Percentiles rank a stretch among this genome's conserved stretches.
Evolutionary conservation across 1,140 invertebrate species (phyloP).

Genomic region (Monomorium pharaonis): DNA sequence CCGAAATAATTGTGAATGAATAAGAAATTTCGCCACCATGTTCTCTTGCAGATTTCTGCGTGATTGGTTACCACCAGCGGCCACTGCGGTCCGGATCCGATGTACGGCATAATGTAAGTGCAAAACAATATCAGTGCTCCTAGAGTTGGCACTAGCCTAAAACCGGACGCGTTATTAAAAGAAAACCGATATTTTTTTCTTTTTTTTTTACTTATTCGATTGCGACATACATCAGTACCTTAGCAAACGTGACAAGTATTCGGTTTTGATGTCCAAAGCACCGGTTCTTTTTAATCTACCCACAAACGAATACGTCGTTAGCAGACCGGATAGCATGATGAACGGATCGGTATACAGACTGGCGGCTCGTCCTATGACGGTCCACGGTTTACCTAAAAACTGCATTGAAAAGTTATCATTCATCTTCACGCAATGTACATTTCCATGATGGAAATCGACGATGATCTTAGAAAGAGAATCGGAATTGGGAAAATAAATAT

Average conservation of each 20-base stretch:
- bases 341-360: constrained; percentile 92
- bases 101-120: constrained; percentile 87
- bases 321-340: constrained; percentile 90
- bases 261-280: constrained; percentile 86
- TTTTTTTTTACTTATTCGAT: background rate
- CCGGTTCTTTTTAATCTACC: constrained; percentile 86
- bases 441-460: background rate
- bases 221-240: constrained; percentile 80
- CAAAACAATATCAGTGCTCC: constrained; percentile 88
- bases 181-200: background rate
- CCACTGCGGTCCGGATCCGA: constrained; percentile 89
- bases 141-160: constrained; percentile 87
- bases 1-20: constrained; percentile 89
- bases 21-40: constrained; percentile 88
- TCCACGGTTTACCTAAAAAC: constrained; percentile 89
- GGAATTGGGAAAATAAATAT: too few relatives aligned
- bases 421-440: background rate
- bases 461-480: too few relatives aligned
- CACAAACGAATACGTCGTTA: constrained; percentile 89
- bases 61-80: constrained; percentile 88
- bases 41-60: constrained; percentile 87
- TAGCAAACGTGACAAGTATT: constrained; percentile 87
- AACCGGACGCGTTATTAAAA: constrained; percentile 22
- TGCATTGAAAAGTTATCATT: constrained; percentile 74
- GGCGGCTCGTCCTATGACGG: constrained; percentile 89